These are phyloP conservation scores for Takifugu flavidus DNA, from an alignment of 2,113 vertebrate genomes.

Conservation along the genomic window DNA sequence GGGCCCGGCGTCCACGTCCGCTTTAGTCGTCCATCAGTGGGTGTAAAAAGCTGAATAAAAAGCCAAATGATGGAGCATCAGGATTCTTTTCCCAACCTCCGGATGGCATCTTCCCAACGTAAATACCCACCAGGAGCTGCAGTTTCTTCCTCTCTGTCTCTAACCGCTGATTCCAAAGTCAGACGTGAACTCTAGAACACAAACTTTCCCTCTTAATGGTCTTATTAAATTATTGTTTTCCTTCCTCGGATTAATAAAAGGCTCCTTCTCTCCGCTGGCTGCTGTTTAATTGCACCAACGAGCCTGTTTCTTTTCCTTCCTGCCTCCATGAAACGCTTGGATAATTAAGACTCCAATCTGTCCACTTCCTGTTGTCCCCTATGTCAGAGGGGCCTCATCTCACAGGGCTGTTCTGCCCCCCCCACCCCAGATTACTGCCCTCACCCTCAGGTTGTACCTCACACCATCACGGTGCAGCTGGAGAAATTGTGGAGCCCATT, in stretches of 20 bases:
- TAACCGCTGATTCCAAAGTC: background rate
- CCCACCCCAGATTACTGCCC: too few species aligned
- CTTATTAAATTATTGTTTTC: constrained; percentile 3
- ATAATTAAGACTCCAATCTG: constrained; percentile 53
- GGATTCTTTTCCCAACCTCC: background rate
- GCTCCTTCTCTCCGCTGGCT: background rate
- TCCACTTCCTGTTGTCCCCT: constrained; percentile 26
- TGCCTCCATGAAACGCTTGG: constrained; percentile 28
- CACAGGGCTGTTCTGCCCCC: constrained; percentile 3
- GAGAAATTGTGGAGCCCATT: too few species aligned
- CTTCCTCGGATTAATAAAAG: constrained; percentile 6
- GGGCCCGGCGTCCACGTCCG: too few species aligned
- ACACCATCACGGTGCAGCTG: too few species aligned
- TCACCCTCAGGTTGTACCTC: too few species aligned
- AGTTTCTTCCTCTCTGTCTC: background rate
- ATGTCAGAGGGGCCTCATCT: constrained; percentile 17
- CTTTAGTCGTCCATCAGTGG: too few species aligned
- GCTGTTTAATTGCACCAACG: constrained; percentile 31
- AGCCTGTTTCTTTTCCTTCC: constrained; percentile 19
- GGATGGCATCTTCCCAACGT: too few species aligned
- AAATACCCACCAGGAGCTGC: background rate
- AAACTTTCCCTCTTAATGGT: background rate
- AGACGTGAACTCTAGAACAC: background rate
- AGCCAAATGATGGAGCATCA: too few species aligned
- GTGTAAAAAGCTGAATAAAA: too few species aligned